Evolutionary conservation across 2,797 vertebrate genomes (phyloP), one percentile per base, ranked within the genome.

Genomic region (Sorex maritimensis): DNA sequence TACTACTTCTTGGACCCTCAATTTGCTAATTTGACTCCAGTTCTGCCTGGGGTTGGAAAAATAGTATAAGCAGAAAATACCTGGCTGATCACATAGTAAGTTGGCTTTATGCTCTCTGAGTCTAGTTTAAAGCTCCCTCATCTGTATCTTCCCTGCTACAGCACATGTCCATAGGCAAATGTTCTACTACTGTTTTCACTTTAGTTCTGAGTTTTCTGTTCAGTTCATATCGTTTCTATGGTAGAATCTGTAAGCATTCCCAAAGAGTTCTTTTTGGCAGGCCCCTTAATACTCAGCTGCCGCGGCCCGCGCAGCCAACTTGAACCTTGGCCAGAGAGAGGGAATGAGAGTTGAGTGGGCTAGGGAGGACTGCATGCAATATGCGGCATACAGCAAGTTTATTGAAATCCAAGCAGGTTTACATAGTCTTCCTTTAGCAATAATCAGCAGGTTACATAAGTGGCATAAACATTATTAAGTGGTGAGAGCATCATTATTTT

Each of bases 41-140:
- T 34, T 10, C 12, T 74, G 34, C 61, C n/a, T 61, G 21, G 15
- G 41, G 24, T 61, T 91, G 10, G 77, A 86, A 81, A n/a, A 24
- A 92, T 6, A 46, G 38, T 78, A 8, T 75, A 61, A 44, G 21
- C 69, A 81, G n/a, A 73, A 84, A 52, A 21, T 79, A 82, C 49
- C 74, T 73, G 19, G 73, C 55, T 68, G 26, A 49, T 68, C 28
- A 9, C 13, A 23, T 21, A 58, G n/a, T 52, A 80, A 69, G 55
- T 69, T 49, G 26, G n/a, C 38, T 65, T 87, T 15, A 58, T 4
- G 28, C 52, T 81, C 19, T 63, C 30, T 65, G 49, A 68, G 52
- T 80, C 68, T 90, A 52, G 63, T 52, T 88, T 75, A 79, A 95
- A 92, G 46, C 69, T 61, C 52, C 80, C n/a, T 90, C 24, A 75